A percentile compares a stretch with the other conserved stretches of the same genome.
Evolutionary conservation across 2,888 invertebrate genomes (phyloP).

Genomic region (Scaptomyza tumidula): DNA sequence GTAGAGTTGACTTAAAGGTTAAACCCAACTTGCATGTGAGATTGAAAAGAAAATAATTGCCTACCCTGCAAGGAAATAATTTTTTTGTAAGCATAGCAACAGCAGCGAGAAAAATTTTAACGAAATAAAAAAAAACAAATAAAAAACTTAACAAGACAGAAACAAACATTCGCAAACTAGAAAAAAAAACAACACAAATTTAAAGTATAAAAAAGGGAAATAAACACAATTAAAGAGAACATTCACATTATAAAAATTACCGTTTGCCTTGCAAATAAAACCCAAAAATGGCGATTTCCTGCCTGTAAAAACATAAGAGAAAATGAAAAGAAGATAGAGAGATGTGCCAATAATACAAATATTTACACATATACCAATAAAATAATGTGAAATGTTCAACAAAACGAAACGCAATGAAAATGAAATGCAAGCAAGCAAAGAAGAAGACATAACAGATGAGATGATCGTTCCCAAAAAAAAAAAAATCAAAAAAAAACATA

Average conservation of each 20-base stretch:
- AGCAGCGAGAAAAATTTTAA: neutral
- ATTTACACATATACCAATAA: slow-evolving; percentile 9
- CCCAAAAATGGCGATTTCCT: slow-evolving; percentile 84
- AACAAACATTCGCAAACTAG: neutral
- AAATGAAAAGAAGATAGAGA: slow-evolving; percentile 73
- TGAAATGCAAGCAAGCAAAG: slow-evolving; percentile 10
- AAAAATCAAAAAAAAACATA: too few relatives aligned
- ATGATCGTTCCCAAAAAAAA: slow-evolving; percentile 7
- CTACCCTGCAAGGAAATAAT: neutral
- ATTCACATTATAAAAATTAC: slow-evolving; percentile 72
- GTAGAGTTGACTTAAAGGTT: slow-evolving; percentile 7
- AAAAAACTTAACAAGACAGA: slow-evolving; percentile 6
- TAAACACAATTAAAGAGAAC: slow-evolving; percentile 7
- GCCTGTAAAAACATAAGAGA: slow-evolving; percentile 82
- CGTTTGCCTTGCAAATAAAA: slow-evolving; percentile 84
- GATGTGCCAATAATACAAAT: slow-evolving; percentile 30
- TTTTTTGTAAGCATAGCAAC: neutral
- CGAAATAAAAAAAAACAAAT: slow-evolving; percentile 7
- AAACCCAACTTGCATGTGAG: neutral
- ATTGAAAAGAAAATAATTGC: neutral
- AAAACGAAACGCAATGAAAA: slow-evolving; percentile 37
- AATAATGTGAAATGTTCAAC: slow-evolving; percentile 7
- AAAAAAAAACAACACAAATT: slow-evolving; percentile 12
- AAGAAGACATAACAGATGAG: slow-evolving; percentile 10
- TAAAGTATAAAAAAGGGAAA: slow-evolving; percentile 10